phyloP scores from a whole-genome alignment of 2,113 vertebrate genomes.

The Sciurus niger region DNA sequence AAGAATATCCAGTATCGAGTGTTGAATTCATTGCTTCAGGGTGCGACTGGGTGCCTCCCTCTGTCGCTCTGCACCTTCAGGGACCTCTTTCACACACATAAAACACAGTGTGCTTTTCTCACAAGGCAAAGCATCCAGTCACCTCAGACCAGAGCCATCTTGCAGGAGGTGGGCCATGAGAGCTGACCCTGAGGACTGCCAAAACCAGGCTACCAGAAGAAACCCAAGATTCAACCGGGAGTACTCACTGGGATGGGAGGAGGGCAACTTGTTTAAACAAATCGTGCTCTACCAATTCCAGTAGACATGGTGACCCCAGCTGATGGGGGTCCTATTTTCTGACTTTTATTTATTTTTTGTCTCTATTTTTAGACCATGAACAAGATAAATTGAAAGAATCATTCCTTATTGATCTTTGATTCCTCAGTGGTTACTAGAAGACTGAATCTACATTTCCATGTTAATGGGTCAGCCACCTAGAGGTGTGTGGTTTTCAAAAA shows the following conservation, averaged over 20 bases:
- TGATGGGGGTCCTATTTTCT: not conserved
- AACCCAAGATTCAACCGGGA: not conserved
- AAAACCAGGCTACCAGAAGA: not conserved
- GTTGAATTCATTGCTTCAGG: not conserved
- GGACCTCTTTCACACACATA: not conserved
- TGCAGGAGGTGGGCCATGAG: not conserved
- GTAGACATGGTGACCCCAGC: not conserved
- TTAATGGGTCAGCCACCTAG: not conserved
- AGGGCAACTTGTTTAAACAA: not conserved
- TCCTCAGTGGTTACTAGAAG: not conserved
- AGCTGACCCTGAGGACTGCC: not conserved
- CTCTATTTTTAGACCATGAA: not conserved
- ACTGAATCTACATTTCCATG: not conserved
- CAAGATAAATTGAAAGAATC: not conserved
- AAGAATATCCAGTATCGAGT: not conserved
- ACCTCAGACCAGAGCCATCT: not conserved
- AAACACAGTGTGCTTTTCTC: not conserved
- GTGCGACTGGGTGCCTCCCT: not conserved
- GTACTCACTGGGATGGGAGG: rapidly evolving
- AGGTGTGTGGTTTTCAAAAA: not conserved
- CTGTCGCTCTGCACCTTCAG: not conserved
- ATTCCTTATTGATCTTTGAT: not conserved
- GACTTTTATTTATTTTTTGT: not conserved
- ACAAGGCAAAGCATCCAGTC: not conserved
- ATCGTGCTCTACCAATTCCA: not conserved